Evolutionary conservation across 2,888 invertebrate species (phyloP).

Genomic region (Antheraea assamensis): DNA sequence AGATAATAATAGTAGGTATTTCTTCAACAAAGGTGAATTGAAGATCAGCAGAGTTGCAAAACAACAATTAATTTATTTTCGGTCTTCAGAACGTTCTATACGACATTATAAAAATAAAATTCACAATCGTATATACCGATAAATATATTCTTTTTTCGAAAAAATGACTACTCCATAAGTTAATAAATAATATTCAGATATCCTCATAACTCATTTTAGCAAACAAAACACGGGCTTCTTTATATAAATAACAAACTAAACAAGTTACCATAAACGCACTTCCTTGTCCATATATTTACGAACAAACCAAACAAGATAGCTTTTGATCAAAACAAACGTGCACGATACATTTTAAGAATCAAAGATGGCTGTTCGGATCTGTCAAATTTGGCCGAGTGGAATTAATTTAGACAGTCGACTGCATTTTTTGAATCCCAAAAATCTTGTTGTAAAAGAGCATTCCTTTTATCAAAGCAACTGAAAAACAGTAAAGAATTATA

Average conservation of each 20-base stretch:
- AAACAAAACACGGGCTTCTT: background rate
- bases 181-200: background rate
- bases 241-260: background rate
- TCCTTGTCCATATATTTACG: background rate
- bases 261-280: slow-evolving; percentile 8
- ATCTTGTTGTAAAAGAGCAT: background rate
- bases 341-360: background rate
- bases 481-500: background rate
- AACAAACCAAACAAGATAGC: slow-evolving; percentile 6
- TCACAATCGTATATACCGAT: background rate
- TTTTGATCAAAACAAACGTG: slow-evolving; percentile 9
- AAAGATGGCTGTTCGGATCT: background rate
- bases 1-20: background rate
- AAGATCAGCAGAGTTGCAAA: background rate
- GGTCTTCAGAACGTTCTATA: background rate
- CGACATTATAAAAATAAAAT: background rate
- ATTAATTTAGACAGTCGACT: background rate
- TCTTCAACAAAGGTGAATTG: background rate
- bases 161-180: background rate
- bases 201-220: background rate
- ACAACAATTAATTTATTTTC: background rate
- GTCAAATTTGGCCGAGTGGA: background rate
- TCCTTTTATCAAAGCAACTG: background rate
- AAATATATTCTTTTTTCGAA: background rate
- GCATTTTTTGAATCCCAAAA: background rate